A percentile compares a stretch with the other conserved stretches of the same genome.
phyloP scores from a whole-genome alignment of 2,113 vertebrate genomes.

The Pelobates fuscus region DNA sequence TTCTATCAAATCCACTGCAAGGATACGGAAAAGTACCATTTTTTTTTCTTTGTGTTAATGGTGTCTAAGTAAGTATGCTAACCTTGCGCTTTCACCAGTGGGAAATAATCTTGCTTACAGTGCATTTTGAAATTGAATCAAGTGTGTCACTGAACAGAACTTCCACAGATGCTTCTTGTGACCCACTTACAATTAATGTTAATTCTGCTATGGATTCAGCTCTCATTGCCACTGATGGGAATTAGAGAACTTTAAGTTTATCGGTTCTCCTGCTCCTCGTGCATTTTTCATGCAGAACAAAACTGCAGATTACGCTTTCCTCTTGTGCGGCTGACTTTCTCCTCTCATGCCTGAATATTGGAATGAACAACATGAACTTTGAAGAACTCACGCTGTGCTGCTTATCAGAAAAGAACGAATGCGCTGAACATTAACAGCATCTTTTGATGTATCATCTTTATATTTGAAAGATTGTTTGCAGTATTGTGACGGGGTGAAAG shows the following conservation, averaged over 20 bases:
- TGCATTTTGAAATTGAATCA: conserved; percentile 15
- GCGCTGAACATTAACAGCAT: background rate
- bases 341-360: conserved; percentile 3
- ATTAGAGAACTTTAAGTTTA: background rate
- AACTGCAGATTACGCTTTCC: background rate
- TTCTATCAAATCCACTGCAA: conserved; percentile 9
- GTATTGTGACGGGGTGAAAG: background rate
- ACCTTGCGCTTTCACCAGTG: background rate
- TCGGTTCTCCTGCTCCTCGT: conserved; percentile 1
- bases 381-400: conserved; percentile 10
- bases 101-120: background rate
- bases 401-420: background rate
- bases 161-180: background rate
- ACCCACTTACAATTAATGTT: conserved; percentile 19
- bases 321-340: background rate
- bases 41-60: conserved; percentile 23
- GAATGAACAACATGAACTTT: background rate
- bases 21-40: background rate
- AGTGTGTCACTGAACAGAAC: background rate
- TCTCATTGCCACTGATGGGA: background rate
- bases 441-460: conserved; percentile 3
- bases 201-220: conserved; percentile 11
- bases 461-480: background rate
- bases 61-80: conserved; percentile 22
- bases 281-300: conserved; percentile 38